Percentiles rank a stretch among this genome's conserved stretches.
phyloP scores from a whole-genome alignment of 2,113 vertebrate genomes.

The Passer montanus region DNA sequence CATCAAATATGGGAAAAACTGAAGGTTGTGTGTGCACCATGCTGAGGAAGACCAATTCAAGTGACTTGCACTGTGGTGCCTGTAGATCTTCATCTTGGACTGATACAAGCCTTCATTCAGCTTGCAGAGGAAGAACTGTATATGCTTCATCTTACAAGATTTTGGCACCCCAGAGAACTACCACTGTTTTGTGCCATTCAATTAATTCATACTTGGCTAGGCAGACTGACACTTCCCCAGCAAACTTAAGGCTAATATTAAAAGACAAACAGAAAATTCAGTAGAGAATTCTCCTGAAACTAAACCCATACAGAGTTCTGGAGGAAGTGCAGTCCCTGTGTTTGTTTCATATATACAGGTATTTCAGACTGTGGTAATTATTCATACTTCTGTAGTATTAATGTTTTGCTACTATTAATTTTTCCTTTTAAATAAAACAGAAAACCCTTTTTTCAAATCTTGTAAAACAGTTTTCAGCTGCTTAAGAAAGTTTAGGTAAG shows the following conservation, averaged over 20 bases:
- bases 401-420: neutral
- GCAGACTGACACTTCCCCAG: neutral
- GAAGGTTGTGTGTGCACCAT: neutral
- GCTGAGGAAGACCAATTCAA: neutral
- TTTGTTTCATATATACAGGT: neutral
- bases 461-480: neutral
- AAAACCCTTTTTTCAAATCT: neutral
- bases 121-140: neutral
- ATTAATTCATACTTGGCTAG: neutral
- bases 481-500: neutral
- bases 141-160: neutral
- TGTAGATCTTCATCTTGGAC: neutral
- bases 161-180: neutral
- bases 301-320: neutral
- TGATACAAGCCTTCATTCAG: neutral
- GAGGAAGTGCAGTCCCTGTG: neutral
- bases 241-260: neutral
- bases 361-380: neutral
- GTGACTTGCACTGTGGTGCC: neutral
- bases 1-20: neutral
- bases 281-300: neutral
- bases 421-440: neutral
- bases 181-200: neutral
- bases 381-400: neutral
- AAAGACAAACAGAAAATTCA: neutral